Conservation (phyloP, 1,140 invertebrate genomes). For the Caerostris extrusa region DNA sequence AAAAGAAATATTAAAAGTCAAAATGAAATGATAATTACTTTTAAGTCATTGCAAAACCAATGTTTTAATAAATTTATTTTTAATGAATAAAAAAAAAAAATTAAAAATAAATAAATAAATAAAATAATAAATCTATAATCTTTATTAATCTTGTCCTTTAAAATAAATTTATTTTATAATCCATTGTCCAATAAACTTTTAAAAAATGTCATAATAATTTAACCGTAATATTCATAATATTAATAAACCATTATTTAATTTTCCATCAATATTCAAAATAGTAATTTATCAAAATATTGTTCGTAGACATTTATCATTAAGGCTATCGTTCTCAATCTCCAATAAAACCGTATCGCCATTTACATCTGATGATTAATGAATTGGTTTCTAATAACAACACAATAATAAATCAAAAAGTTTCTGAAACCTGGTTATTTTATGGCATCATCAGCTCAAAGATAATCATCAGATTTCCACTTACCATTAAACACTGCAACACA, state of each 20-base stretch:
- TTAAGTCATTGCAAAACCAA: too few species aligned
- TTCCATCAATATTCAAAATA: background rate
- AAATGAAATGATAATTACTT: too few species aligned
- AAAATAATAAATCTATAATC: background rate
- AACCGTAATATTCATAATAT: background rate
- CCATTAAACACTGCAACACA: background rate
- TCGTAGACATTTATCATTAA: too few species aligned
- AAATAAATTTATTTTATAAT: background rate
- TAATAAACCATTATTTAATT: background rate
- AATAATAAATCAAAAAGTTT: background rate
- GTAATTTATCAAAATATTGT: too few species aligned
- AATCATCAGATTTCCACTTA: background rate
- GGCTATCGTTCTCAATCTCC: too few species aligned
- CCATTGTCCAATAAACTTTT: background rate
- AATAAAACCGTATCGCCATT: too few species aligned
- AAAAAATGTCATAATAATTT: background rate
- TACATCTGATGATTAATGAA: too few species aligned
- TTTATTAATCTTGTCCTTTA: background rate
- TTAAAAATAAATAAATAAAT: background rate
- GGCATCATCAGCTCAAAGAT: background rate
- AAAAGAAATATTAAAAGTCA: too few species aligned
- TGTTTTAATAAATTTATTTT: too few species aligned
- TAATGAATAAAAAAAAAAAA: background rate
- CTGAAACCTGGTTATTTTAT: background rate
- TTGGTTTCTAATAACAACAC: too few species aligned